Evolutionary conservation across 2,888 invertebrate species (phyloP).

Genomic region (Ichneumoninae sp.): DNA sequence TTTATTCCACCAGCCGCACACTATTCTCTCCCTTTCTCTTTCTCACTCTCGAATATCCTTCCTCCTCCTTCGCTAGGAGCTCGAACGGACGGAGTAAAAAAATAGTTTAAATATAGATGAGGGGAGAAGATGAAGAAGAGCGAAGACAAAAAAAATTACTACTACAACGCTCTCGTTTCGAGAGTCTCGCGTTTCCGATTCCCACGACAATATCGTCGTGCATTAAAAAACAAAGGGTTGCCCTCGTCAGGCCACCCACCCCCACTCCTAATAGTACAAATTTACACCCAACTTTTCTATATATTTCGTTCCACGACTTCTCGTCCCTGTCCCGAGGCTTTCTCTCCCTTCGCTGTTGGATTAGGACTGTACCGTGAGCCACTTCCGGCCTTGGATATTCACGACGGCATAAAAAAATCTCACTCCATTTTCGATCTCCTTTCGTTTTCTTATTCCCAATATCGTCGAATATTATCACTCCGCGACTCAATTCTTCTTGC

Average conservation of each 20-base stretch:
- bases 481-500: background rate
- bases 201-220: conserved; percentile 79
- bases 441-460: conserved; percentile 13
- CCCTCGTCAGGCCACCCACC: conserved; percentile 54
- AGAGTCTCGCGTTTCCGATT: conserved; percentile 75
- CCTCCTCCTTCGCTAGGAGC: conserved; percentile 3
- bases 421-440: background rate
- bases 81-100: conserved; percentile 46
- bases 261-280: conserved; percentile 55
- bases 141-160: conserved; percentile 35
- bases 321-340: background rate
- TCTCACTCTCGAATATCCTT: conserved; percentile 14
- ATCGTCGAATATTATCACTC: background rate
- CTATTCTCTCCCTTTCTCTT: conserved; percentile 14
- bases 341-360: conserved; percentile 44
- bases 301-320: conserved; percentile 34
- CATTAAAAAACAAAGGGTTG: conserved; percentile 81
- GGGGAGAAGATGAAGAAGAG: conserved; percentile 30
- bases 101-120: conserved; percentile 66
- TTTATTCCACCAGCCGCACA: conserved; percentile 23
- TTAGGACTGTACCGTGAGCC: conserved; percentile 54
- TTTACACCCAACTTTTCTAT: conserved; percentile 63
- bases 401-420: conserved; percentile 41
- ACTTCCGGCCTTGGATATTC: conserved; percentile 55
- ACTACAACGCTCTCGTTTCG: conserved; percentile 47